Conservation (phyloP, 2,888 invertebrate species). For the Acanthoscelides obtectus region DNA sequence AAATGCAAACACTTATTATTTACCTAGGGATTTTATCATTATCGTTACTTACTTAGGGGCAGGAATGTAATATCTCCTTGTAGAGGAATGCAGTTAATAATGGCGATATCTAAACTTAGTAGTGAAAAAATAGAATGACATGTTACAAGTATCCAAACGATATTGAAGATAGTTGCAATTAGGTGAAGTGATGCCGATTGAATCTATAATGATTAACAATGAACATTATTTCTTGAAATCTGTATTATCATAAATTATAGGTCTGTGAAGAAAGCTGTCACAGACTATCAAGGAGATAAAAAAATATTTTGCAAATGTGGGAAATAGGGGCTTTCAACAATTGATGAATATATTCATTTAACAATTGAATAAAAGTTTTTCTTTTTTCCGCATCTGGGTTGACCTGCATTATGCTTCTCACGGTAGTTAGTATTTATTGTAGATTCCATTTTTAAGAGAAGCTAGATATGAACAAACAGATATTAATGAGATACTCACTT, state of each 20-base stretch:
- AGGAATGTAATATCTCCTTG: too few relatives aligned
- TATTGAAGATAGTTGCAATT: too few relatives aligned
- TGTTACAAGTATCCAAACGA: too few relatives aligned
- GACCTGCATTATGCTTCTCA: background rate
- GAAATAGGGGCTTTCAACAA: background rate
- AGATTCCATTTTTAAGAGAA: background rate
- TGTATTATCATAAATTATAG: slow-evolving; percentile 4
- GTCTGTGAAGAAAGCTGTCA: background rate
- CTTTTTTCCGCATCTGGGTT: background rate
- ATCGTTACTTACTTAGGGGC: too few relatives aligned
- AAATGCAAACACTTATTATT: too few relatives aligned
- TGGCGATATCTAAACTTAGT: too few relatives aligned
- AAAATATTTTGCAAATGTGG: background rate
- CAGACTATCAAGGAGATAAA: background rate
- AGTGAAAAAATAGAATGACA: too few relatives aligned
- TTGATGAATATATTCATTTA: background rate
- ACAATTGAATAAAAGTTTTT: background rate
- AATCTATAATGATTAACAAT: background rate
- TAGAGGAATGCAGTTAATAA: too few relatives aligned
- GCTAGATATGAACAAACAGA: too few relatives aligned
- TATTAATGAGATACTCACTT: too few relatives aligned
- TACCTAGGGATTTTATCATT: too few relatives aligned
- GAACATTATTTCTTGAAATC: slow-evolving; percentile 1
- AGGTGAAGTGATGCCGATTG: too few relatives aligned
- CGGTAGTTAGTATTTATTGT: background rate